Evolutionary conservation across 1,140 invertebrate species (phyloP).

Genomic region (Tetramorium simillimum): DNA sequence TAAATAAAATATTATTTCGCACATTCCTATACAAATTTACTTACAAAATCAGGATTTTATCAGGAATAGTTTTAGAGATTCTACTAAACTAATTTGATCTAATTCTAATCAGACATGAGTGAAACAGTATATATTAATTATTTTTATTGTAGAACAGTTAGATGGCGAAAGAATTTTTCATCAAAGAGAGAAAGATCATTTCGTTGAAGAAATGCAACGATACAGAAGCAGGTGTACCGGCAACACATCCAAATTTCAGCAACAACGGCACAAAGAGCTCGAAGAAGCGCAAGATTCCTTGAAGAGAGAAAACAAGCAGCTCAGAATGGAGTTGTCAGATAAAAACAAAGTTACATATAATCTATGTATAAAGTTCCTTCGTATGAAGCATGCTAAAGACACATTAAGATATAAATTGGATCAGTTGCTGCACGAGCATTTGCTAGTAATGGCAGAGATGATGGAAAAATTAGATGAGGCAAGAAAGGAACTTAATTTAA

Average conservation of each 20-base stretch:
- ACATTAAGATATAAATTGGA: conserved; percentile 70
- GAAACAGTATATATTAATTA: conserved; percentile 24
- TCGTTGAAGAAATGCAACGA: conserved; percentile 69
- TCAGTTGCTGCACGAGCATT: conserved; percentile 70
- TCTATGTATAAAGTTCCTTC: conserved; percentile 75
- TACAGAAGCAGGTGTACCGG: conserved; percentile 54
- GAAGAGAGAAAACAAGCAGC: conserved; percentile 69
- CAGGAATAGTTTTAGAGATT: neutral
- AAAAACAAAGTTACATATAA: conserved; percentile 73
- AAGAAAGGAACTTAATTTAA: conserved; percentile 74
- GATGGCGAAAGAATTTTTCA: conserved; percentile 75
- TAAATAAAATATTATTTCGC: neutral
- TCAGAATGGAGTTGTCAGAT: conserved; percentile 65
- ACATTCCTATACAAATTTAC: neutral
- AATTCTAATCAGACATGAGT: neutral
- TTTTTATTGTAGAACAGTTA: conserved; percentile 78
- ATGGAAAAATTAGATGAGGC: conserved; percentile 79
- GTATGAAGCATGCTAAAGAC: conserved; percentile 75
- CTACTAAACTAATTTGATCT: neutral
- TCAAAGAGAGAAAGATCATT: conserved; percentile 75
- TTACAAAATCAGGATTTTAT: neutral
- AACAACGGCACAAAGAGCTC: conserved; percentile 53
- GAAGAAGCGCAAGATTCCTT: conserved; percentile 62
- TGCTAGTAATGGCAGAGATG: conserved; percentile 76
- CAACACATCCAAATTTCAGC: conserved; percentile 58